Conservation (phyloP, 2,888 invertebrate species). For the Trichacis sp. region DNA sequence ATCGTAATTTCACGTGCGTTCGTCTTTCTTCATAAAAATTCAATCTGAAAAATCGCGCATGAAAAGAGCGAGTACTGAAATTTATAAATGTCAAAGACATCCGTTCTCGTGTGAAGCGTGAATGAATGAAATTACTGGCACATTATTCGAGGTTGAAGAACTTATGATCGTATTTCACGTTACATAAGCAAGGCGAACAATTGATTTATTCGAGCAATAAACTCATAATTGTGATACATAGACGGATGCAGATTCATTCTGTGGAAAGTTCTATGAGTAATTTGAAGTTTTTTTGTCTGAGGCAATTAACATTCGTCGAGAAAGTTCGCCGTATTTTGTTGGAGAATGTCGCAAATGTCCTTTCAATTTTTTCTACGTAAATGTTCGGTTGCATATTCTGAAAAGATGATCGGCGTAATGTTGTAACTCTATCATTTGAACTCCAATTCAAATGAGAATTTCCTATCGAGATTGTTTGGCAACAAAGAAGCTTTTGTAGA, state of each 20-base stretch:
- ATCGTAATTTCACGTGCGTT: too few species aligned
- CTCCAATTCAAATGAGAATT: too few species aligned
- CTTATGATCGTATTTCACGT: slow-evolving; percentile 8
- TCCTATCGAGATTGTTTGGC: too few species aligned
- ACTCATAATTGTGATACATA: slow-evolving; percentile 10
- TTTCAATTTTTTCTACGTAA: too few species aligned
- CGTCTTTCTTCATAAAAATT: background rate
- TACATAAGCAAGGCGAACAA: slow-evolving; percentile 7
- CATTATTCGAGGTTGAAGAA: slow-evolving; percentile 4
- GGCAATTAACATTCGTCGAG: background rate
- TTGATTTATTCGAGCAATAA: slow-evolving; percentile 14
- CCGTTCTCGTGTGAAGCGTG: background rate
- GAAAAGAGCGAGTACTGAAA: background rate
- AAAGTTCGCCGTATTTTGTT: background rate
- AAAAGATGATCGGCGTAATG: too few species aligned
- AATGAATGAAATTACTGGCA: slow-evolving; percentile 9
- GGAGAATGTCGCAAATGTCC: too few species aligned
- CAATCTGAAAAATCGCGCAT: too few species aligned
- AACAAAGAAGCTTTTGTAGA: too few species aligned
- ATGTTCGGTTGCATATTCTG: too few species aligned
- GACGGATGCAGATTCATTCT: background rate
- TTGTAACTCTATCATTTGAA: too few species aligned
- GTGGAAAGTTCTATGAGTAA: slow-evolving; percentile 7
- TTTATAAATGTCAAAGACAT: background rate
- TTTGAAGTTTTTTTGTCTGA: background rate